Base-by-base conservation (phyloP, 2,113 vertebrate species). In the Varanus salvator region DNA sequence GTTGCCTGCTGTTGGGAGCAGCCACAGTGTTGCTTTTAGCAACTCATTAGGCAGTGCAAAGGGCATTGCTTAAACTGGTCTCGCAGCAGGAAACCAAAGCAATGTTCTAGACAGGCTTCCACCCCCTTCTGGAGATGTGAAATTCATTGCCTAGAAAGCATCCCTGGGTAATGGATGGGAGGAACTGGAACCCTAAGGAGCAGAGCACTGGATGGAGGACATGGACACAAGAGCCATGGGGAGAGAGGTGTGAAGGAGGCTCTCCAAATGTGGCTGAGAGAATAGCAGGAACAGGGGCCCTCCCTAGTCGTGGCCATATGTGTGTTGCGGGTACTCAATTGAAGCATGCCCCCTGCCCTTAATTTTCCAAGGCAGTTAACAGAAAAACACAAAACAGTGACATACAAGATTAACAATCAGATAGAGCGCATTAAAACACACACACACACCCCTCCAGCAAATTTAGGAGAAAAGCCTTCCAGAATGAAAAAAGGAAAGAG, bases 11-110 rank as follows among this genome's bases (percentile, higher is more conserved):
- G 38, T 52, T 87, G 86, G 48, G 60, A 87, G 60, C 64, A 52
- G 44, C 60, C 50, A 48, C 52, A 66, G 15, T 34, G 86, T 80
- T 87, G 29, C 60, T 69, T 87, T 87, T 80, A 80, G 76, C 60
- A 69, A 87, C 86, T 69, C 54, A 80, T 80, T 80, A 87, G 44
- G 44, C 86, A 87, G 29, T 57, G 60, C 57, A 78, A 80, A 87
- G 66, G 60, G 57, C 64, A 76, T 86, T 60, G 72, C 72, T 50
- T 87, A 78, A 7, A 78, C 74, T 78, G 27, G 57, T 80, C 38
- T 78, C 78, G 86, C 75, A 78, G 75, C 64, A 69, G 86, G 14
- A 69, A 38, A 80, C 78, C 64, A 71, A 69, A 80, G 31, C n/a
- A 34, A 76, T 72, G 21, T 11, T 34, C 31, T 34, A 57, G 85